A percentile compares a stretch with the other conserved stretches of the same genome.
Conservation (phyloP, 2,113 vertebrate genomes). For the Malurus melanocephalus region DNA sequence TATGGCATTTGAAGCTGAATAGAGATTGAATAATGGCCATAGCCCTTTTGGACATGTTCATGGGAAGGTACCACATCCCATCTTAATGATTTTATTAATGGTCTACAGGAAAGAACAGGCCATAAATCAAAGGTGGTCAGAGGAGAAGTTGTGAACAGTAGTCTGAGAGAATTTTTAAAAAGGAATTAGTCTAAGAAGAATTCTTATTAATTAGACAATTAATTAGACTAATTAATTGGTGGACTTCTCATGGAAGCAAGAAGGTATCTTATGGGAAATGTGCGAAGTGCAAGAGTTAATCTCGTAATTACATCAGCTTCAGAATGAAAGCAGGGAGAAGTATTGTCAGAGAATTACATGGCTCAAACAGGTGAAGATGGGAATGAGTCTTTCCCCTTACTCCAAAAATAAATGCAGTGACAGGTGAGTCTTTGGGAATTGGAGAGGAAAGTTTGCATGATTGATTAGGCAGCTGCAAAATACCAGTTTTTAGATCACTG, state of each 20-base stretch:
- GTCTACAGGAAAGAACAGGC: background rate
- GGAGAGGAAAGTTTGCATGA: background rate
- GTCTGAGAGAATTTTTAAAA: background rate
- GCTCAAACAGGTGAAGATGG: background rate
- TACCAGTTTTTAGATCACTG: background rate
- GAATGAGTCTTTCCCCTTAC: background rate
- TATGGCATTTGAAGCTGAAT: background rate
- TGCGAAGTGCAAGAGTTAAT: background rate
- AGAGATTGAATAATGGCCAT: background rate
- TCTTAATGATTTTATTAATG: background rate
- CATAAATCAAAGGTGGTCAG: background rate
- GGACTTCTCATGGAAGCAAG: background rate
- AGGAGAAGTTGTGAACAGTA: background rate
- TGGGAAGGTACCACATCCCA: fast-evolving
- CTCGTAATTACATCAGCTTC: background rate
- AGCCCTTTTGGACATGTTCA: background rate
- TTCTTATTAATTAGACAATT: background rate
- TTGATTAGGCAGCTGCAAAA: background rate
- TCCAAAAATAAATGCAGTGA: background rate
- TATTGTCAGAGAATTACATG: background rate
- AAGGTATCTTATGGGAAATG: background rate
- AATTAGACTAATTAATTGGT: background rate
- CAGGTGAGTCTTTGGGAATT: background rate
- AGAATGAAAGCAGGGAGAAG: background rate
- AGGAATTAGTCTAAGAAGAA: background rate